phyloP scores from a whole-genome alignment of 2,888 invertebrate species.

The Tenthredo amoena region DNA sequence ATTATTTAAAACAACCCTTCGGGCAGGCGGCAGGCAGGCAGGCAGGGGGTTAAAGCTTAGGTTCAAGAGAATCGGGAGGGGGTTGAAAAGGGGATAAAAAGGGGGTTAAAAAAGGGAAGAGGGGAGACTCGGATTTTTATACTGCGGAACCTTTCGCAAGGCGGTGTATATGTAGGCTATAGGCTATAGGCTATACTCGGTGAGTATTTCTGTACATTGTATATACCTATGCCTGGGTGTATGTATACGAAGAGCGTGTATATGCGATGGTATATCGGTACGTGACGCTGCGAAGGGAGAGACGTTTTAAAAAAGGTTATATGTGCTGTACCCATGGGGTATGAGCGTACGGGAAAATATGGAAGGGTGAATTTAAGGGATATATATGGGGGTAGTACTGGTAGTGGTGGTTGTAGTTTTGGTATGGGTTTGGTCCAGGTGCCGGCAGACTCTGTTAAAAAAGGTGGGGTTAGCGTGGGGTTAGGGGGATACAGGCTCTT shows the following conservation, averaged over 20 bases:
- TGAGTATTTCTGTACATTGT: neutral
- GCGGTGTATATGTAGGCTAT: neutral
- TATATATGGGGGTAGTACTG: neutral
- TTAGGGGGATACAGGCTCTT: slow-evolving; percentile 43
- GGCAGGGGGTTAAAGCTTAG: slow-evolving; percentile 13
- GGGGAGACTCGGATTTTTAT: slow-evolving; percentile 37
- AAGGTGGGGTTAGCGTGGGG: slow-evolving; percentile 51
- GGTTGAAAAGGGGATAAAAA: slow-evolving; percentile 61
- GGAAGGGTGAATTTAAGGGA: slow-evolving; percentile 46
- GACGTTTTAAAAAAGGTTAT: slow-evolving; percentile 45
- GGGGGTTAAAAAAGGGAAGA: slow-evolving; percentile 58
- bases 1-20: slow-evolving; percentile 77
- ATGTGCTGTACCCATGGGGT: slow-evolving; percentile 5
- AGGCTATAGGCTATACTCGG: neutral
- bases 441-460: slow-evolving; percentile 45
- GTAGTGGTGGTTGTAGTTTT: slow-evolving; percentile 18
- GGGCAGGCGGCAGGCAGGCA: slow-evolving; percentile 60
- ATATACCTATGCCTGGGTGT: neutral
- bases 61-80: slow-evolving; percentile 48
- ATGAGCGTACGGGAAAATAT: neutral
- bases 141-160: slow-evolving; percentile 1
- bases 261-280: slow-evolving; percentile 1
- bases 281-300: slow-evolving; percentile 6
- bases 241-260: neutral
- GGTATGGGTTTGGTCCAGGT: slow-evolving; percentile 44